Conservation (phyloP, 2,888 invertebrate genomes). For the Myathropa florea region DNA sequence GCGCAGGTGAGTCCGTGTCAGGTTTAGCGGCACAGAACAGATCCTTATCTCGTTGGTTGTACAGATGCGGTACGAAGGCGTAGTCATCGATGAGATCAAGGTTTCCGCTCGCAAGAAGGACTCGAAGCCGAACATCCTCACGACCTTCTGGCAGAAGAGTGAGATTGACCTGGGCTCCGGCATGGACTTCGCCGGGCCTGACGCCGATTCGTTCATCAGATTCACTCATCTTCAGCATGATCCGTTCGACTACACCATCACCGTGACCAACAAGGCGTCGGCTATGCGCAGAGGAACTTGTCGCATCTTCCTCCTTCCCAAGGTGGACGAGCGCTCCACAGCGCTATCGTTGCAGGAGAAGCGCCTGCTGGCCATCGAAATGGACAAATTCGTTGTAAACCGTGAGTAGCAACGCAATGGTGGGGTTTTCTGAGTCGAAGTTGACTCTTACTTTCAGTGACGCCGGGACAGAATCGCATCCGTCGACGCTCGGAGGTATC, state of each 20-base stretch:
- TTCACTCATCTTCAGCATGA: slow-evolving; percentile 90
- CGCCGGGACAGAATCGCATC: slow-evolving; percentile 86
- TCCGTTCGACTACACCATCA: slow-evolving; percentile 85
- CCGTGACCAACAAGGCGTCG: slow-evolving; percentile 83
- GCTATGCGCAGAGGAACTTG: slow-evolving; percentile 83
- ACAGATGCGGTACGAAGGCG: slow-evolving; percentile 13
- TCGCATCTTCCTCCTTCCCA: slow-evolving; percentile 86
- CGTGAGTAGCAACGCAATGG: slow-evolving; percentile 81
- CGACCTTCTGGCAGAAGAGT: slow-evolving; percentile 90
- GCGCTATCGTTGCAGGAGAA: slow-evolving; percentile 83
- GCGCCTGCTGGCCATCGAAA: slow-evolving; percentile 84
- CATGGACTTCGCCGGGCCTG: slow-evolving; percentile 87
- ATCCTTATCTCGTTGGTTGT: background rate
- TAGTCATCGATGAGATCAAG: slow-evolving; percentile 72
- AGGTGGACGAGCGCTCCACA: slow-evolving; percentile 84
- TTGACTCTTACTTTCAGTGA: slow-evolving; percentile 82
- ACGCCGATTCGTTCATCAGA: slow-evolving; percentile 86
- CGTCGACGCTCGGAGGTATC: slow-evolving; percentile 86
- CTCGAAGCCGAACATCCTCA: slow-evolving; percentile 82
- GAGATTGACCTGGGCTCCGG: slow-evolving; percentile 90
- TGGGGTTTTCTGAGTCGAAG: background rate
- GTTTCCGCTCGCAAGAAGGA: slow-evolving; percentile 73
- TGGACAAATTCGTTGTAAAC: slow-evolving; percentile 85
- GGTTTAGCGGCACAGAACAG: background rate
- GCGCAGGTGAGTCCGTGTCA: slow-evolving; percentile 79